Base-by-base conservation (phyloP, 2,113 vertebrate genomes). In the Vidua chalybeata region DNA sequence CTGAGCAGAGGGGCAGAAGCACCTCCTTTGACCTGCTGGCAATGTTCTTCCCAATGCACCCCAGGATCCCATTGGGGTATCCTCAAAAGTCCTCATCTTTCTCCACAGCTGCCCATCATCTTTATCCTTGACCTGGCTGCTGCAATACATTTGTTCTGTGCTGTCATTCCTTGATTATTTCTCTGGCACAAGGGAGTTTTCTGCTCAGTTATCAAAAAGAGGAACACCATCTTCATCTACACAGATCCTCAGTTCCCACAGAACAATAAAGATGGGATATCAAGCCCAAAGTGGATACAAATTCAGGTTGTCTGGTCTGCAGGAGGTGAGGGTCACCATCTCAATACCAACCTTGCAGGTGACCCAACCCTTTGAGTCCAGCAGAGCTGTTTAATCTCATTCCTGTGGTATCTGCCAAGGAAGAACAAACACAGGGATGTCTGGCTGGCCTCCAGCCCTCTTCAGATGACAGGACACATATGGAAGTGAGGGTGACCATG, bases 401-500 rank as follows among this genome's bases (percentile, higher is more conserved):
- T 75, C 52, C 37, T 68, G 26, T 1, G 1, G 20, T 11, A 17
- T 28, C 21, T 92, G 49, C 39, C 72, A 80, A 55, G 55, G 64
- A 84, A 94, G 76, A 61, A 69, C 46, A 89, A 89, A 58, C 35
- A 7, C 26, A 41, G 39, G 23, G 67, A 72, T 23, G 28, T 2
- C 72, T 96, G 95, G 86, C 58, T 2, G 1, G 18, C 31, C 0
- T 43, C 90, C 95, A 94, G 48, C 48, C 54, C 74, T 69, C 83
- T 88, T 90, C 72, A 86, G 90, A 79, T 71, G 89, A 78, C 39
- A 79, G 51, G 81, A 76, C 46, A 45, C 95, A 86, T 76, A 92
- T 69, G 90, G 74, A 91, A 79, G 39, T 66, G 61, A 91, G 61
- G 58, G 95, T 92, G 92, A 93, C 92, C 79, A 63, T 66, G 55